Conservation (phyloP, 2,113 vertebrate genomes). For the Scomber scombrus region DNA sequence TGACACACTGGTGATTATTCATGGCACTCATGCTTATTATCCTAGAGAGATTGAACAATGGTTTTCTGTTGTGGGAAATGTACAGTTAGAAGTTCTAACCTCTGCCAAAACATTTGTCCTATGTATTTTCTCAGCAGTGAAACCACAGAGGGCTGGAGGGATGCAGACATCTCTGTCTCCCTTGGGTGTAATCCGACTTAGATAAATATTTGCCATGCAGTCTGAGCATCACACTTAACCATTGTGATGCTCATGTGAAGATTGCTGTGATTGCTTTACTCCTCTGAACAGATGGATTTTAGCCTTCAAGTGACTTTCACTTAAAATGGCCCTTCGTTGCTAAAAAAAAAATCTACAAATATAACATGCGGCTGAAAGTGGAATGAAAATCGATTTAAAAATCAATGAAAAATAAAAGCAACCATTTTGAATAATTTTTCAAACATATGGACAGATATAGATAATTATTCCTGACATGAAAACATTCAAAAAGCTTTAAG, state of each 20-base stretch:
- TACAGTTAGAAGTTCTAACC: conserved; percentile 66
- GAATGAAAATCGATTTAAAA: conserved; percentile 33
- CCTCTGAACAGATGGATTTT: conserved; percentile 51
- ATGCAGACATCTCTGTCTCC: conserved; percentile 67
- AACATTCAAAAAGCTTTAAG: conserved; percentile 13
- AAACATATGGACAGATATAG: conserved; percentile 7
- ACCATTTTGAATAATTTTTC: conserved; percentile 4
- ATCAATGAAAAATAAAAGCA: conserved; percentile 30
- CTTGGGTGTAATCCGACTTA: conserved; percentile 72
- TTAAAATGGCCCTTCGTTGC: conserved; percentile 35
- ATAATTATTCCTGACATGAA: conserved; percentile 43
- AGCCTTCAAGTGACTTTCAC: conserved; percentile 55
- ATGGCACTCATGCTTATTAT: conserved; percentile 74
- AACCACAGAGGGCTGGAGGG: conserved; percentile 53
- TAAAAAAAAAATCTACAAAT: conserved; percentile 22
- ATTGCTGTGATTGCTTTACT: conserved; percentile 63
- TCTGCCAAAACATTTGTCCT: conserved; percentile 64
- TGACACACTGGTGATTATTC: conserved; percentile 77
- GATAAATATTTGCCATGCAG: conserved; percentile 79
- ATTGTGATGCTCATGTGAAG: conserved; percentile 58
- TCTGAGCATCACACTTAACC: conserved; percentile 73
- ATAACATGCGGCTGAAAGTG: conserved; percentile 4
- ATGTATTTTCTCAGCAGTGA: conserved; percentile 57
- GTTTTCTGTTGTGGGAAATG: conserved; percentile 69
- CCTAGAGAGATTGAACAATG: conserved; percentile 70